Evolutionary conservation across 2,888 invertebrate genomes (phyloP).

Genomic region (Calameuta pallipes): DNA sequence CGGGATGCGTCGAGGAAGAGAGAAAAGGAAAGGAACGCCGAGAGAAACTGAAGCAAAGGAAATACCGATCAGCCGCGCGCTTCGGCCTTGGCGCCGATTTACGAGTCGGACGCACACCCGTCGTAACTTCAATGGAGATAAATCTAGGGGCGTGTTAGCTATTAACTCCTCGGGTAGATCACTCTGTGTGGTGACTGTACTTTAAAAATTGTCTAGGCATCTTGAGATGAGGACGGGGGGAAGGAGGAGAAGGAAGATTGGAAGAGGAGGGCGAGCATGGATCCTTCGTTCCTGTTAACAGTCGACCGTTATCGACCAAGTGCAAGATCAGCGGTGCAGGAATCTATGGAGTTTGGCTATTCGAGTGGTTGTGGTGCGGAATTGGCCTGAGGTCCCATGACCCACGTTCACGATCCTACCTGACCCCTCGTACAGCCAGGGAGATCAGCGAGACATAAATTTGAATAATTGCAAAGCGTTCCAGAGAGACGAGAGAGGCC

Average conservation of each 20-base stretch:
- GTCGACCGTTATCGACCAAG: neutral
- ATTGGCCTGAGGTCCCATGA: neutral
- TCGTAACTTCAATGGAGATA: slow-evolving; percentile 22
- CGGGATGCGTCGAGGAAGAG: too few species aligned
- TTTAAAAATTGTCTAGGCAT: neutral
- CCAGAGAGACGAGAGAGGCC: neutral
- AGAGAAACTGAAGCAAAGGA: neutral
- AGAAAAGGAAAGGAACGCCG: neutral
- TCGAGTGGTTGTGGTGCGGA: neutral
- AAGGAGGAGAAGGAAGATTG: neutral
- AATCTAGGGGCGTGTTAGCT: slow-evolving; percentile 31
- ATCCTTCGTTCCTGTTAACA: neutral
- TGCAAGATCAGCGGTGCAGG: neutral
- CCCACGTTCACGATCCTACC: neutral
- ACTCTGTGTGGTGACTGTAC: slow-evolving; percentile 19
- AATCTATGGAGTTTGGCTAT: neutral
- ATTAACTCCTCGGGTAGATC: slow-evolving; percentile 28
- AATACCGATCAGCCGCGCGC: neutral
- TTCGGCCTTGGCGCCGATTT: neutral
- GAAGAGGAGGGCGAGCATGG: neutral
- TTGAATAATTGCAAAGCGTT: slow-evolving; percentile 16
- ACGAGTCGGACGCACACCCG: neutral
- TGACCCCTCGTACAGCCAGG: slow-evolving; percentile 11
- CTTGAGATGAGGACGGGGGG: neutral
- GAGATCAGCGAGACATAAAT: slow-evolving; percentile 17